Evolutionary conservation across 2,888 invertebrate species (phyloP), one percentile per base, ranked within the genome.

Genomic region (Eudemis profundana): DNA sequence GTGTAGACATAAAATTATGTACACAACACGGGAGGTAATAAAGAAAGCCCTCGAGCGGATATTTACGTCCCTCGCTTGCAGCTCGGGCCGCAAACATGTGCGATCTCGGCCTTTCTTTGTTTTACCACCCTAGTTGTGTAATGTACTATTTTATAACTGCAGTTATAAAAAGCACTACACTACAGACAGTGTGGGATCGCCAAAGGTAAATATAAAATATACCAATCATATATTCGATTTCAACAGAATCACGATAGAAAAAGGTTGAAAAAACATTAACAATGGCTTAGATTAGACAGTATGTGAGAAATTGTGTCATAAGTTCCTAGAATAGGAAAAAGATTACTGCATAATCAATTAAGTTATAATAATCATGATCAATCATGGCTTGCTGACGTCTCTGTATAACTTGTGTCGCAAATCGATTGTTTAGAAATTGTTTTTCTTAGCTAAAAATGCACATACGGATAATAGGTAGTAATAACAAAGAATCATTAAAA

Each of bases 301-400:
- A 36, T 46, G 38, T 65, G 59, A 17, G 59, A 59, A 51, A 38
- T 8, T 12, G 15, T 53, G 59, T 46, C 36, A 51, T 15, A 38
- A 46, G 38, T 53, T 38, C 27, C 38, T 17, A 5, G 21, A n/a
- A 27, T 23, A 33, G 10, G 33, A 51, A 59, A 51, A 29, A 56
- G 8, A 47, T 10, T 42, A 36, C 21, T 47, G 19, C 17, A 19
- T 47, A 27, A 61, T 61, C 17, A 51, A 51, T 44, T 29, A 61
- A 44, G 14, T 8, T 23, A 40, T 38, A 12, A 3, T 19, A 21
- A 27, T 27, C 0, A 33, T 21, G 50, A 50, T 50, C 49, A 23
- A 42, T 63, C 40, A 47, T 1, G 4, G 4, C 3, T 2, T 27
- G 27, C 29, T 63, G 56, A 63, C 14, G 29, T 42, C 8, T 17